Conservation (phyloP, 2,888 invertebrate species). For the Chouioia cunea region DNA sequence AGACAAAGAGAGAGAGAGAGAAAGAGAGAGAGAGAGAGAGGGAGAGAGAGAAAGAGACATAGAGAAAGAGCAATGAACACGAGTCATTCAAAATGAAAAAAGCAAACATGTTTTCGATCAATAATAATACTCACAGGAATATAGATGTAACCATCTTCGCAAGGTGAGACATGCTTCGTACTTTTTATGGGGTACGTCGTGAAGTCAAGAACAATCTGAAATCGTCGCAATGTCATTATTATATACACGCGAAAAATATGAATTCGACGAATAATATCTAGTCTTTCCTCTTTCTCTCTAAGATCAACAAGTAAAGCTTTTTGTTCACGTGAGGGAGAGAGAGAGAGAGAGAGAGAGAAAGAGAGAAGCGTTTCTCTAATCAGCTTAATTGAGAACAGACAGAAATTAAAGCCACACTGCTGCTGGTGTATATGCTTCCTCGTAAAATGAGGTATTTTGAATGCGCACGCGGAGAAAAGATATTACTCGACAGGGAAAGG, state of each 20-base stretch:
- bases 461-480: too few species aligned
- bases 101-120: too few species aligned
- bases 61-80: neutral
- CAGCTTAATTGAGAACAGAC: neutral
- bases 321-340: too few species aligned
- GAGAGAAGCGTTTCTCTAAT: neutral
- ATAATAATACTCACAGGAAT: conserved; percentile 72
- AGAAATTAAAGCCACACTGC: too few species aligned
- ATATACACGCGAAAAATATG: conserved; percentile 25
- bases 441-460: too few species aligned
- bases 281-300: too few species aligned
- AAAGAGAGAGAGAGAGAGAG: neutral
- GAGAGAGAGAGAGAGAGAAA: neutral
- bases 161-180: conserved; percentile 78
- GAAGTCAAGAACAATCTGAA: conserved; percentile 74
- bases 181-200: conserved; percentile 75
- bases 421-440: too few species aligned
- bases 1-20: neutral
- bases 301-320: too few species aligned
- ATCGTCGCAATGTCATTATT: too few species aligned
- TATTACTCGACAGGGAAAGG: neutral
- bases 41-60: neutral
- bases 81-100: neutral
- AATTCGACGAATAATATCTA: conserved; percentile 10
- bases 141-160: conserved; percentile 86